These are phyloP conservation scores for Agrenia bidenticulata DNA, from an alignment of 2,888 invertebrate genomes.

Conservation along the genomic window DNA sequence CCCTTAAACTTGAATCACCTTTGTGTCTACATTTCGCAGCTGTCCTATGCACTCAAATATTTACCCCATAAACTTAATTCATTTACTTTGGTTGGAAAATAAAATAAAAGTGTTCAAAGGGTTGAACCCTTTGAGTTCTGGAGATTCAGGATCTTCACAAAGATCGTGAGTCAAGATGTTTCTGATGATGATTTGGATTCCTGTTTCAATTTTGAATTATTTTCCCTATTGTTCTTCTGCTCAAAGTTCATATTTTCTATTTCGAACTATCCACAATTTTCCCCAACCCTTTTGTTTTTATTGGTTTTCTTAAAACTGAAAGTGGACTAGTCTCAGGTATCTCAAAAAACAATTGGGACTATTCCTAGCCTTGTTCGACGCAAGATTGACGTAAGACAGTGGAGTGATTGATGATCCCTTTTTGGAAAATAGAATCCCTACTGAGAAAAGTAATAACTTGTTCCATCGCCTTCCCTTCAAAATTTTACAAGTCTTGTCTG, in stretches of 20 bases:
- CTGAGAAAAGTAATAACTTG: not conserved
- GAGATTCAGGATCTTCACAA: too few species aligned
- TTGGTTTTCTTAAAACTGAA: slow-evolving; percentile 12
- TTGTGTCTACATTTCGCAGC: too few species aligned
- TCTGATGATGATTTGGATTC: too few species aligned
- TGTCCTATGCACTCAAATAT: slow-evolving; percentile 31
- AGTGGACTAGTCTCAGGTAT: too few species aligned
- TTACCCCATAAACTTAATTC: slow-evolving; percentile 46
- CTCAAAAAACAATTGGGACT: not conserved
- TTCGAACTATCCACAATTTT: too few species aligned
- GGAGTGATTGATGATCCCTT: slow-evolving; percentile 6
- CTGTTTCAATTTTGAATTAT: too few species aligned
- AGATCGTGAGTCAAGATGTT: too few species aligned
- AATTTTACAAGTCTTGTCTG: not conserved
- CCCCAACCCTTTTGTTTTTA: slow-evolving; percentile 5
- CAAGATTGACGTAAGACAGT: not conserved
- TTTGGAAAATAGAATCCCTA: slow-evolving; percentile 1
- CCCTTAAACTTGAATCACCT: too few species aligned
- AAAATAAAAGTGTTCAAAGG: slow-evolving; percentile 26
- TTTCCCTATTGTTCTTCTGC: too few species aligned
- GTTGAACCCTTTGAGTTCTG: slow-evolving; percentile 30
- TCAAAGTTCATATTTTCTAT: too few species aligned
- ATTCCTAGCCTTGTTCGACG: not conserved
- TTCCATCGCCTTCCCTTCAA: not conserved
- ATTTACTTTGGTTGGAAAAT: slow-evolving; percentile 31